Base-by-base conservation (phyloP, 2,888 invertebrate genomes). In the Aelia acuminata region DNA sequence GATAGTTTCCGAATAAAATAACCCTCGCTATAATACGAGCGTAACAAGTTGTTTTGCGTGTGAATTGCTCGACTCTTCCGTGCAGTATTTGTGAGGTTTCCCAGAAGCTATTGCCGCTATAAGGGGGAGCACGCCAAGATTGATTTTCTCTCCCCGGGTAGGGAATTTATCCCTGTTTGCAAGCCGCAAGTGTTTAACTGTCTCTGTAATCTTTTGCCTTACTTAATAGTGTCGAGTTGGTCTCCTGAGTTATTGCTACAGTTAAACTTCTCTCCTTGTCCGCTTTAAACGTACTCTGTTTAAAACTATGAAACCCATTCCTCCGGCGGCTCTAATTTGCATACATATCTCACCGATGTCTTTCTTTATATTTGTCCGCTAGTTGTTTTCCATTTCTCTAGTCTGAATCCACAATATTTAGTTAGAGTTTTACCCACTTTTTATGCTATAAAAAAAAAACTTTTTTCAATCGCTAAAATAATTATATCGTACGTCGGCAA, bases 31-130 rank as follows among this genome's bases (percentile, higher is more conserved):
- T 70, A 70, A 35, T 63, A 31, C 31, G 18, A 18, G 63, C 8
- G 63, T 70, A 70, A 70, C 63, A 70, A 70, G 63, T 70, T 70
- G 63, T 70, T 70, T 70, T 70, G 63, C 63, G 63, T 70, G 63
- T 70, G 63, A 35, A 20, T n/a, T n/a, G 11, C 5, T 7, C 7
- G 31, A 4, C 31, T 70, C 63, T 70, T 70, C 63, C 63, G 63
- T 70, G 63, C 63, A 8, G 31, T 35, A 70, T 31, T 70, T 70
- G 31, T 70, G 63, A 18, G 31, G 18, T 35, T 70, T 70, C 63
- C 35, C 31, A 70, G 63, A 70, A 70, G 63, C 63, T 70, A 70
- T 70, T 70, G 63, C 63, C 63, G 18, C 31, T 8, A 70, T 70
- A 35, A 20, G 63, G 31, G 31, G 31, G n/a, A 35, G 31, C 63